Evolutionary conservation across 2,888 invertebrate species (phyloP), one percentile per base, ranked within the genome.

Genomic region (Limnephilus auricula): DNA sequence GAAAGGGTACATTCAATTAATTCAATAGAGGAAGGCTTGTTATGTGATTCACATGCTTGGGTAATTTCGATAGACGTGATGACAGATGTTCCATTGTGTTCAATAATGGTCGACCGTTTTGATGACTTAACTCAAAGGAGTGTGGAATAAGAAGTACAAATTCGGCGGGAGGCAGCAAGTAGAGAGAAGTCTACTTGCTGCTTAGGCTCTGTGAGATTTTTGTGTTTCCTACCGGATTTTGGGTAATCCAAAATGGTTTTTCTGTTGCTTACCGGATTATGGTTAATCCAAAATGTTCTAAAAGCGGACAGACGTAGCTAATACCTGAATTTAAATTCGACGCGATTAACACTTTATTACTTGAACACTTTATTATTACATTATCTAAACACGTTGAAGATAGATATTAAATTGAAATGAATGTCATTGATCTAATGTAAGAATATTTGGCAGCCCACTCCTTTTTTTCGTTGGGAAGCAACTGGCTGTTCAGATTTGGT

Each of bases 21-120:
- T 65, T 65, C 65, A 65, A n/a, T 65, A 65, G 65, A 65, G 65
- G 65, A 65, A 65, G 65, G 65, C 65, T 65, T 65, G 65, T 65
- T 65, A 65, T 25, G 65, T 65, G 65, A 65, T 65, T 65, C 65
- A 65, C 9, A 65, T 25, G 25, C 65, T 65, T 65, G 65, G 9
- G 25, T 65, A 65, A 65, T 65, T 65, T 65, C 65, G 65, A 65
- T 65, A 65, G 65, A 65, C 65, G 65, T 65, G 65, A 65, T 65
- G 65, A 65, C 65, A 65, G 65, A 65, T 65, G 25, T 65, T 65
- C 65, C 25, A 65, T 65, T 65, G 65, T 65, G 9, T 65, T 65
- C 65, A 65, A 65, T 65, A 65, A 65, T 65, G 65, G 65, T 65
- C 65, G 65, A 65, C 25, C n/a, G 65, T 65, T 65, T 65, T 65